phyloP scores from a whole-genome alignment of 1,140 invertebrate species.

The Geopemphigus sp. region DNA sequence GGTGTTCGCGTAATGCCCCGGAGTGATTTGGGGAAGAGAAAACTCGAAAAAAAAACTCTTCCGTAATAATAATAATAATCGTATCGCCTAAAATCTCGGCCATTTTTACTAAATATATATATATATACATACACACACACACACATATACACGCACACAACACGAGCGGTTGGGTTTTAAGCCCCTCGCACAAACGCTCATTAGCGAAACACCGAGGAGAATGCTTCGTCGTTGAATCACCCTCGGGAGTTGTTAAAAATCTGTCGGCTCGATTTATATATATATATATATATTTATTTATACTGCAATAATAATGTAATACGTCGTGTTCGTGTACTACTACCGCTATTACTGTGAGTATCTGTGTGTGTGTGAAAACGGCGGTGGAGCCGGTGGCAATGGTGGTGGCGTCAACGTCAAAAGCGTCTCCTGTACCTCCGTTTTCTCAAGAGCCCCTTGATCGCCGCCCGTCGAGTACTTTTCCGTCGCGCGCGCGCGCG shows the following conservation, averaged over 20 bases:
- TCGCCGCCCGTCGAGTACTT: conserved; percentile 41
- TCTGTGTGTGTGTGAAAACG: too few species aligned
- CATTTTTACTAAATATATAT: background rate
- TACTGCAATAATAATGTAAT: background rate
- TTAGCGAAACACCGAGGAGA: conserved; percentile 8
- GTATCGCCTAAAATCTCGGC: conserved; percentile 30
- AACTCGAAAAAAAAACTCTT: conserved; percentile 1
- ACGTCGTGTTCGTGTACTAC: conserved; percentile 11
- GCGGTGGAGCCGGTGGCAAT: too few species aligned
- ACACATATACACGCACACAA: background rate
- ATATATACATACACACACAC: background rate
- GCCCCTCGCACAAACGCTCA: conserved; percentile 38
- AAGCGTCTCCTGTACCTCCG: conserved; percentile 25
- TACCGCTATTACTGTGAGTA: background rate
- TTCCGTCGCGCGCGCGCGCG: background rate
- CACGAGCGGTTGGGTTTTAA: background rate
- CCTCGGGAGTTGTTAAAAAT: conserved; percentile 46
- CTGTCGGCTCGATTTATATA: conserved; percentile 26
- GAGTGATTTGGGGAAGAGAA: background rate
- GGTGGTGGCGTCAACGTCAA: conserved; percentile 45
- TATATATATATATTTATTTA: background rate
- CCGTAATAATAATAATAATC: conserved; percentile 33
- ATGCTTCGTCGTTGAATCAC: background rate
- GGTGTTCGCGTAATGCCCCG: background rate
- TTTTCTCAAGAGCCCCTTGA: conserved; percentile 43